Base-by-base conservation (phyloP, 1,140 invertebrate species). In the Mercenaria mercenaria region DNA sequence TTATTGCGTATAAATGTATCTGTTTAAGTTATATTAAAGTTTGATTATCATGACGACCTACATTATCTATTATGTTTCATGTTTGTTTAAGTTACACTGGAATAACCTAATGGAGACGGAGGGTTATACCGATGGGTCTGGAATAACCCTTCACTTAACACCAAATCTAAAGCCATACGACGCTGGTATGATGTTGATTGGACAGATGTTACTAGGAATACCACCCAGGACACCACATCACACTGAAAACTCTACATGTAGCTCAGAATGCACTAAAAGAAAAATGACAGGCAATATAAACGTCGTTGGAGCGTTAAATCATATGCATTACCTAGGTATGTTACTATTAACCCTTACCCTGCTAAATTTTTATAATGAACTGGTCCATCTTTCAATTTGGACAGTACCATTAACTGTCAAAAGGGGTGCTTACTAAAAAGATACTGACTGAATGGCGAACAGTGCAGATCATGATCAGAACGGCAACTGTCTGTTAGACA, bases 41-140 rank as follows among this genome's bases (percentile, higher is more conserved):
- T n/a, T n/a, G n/a, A n/a, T n/a, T n/a, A n/a, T n/a, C n/a, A n/a
- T n/a, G n/a, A n/a, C n/a, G n/a, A n/a, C n/a, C n/a, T n/a, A n/a
- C n/a, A n/a, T n/a, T n/a, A n/a, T n/a, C n/a, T n/a, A n/a, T n/a
- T n/a, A n/a, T n/a, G n/a, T n/a, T 29, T n/a, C 23, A n/a, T 34
- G 4, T 41, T 18, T 23, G 56, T 82, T 88, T 39, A 34, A 93
- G 92, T 29, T 92, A 39, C 92, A 93, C 52, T 93, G 92, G 92
- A 92, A 93, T 76, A 93, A 93, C 29, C 89, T 91, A 6, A 72
- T 72, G 34, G 10, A 72, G 32, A 34, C 32, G 13, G 20, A 34
- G 6, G 72, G 56, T 32, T 88, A 90, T 34, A 61, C 34, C 2
- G 92, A 93, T 26, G 86, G 90, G 26, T 93, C 92, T 2, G 92